Conservation (phyloP, 2,113 vertebrate genomes). For the Archilochus colubris region DNA sequence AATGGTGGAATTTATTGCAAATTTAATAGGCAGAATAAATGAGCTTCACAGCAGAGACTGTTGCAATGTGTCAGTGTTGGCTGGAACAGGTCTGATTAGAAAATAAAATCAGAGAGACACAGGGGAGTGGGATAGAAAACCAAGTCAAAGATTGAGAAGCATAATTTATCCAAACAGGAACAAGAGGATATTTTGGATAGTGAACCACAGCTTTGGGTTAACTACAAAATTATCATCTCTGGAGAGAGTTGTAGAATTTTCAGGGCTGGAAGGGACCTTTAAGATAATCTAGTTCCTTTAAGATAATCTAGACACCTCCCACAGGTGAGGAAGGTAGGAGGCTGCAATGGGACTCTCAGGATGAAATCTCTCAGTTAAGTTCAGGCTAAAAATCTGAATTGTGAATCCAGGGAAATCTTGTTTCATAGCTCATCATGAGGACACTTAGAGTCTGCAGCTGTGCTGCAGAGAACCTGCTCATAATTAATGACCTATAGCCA, state of each 20-base stretch:
- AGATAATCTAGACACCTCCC: too few relatives aligned
- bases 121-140: not conserved
- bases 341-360: not conserved
- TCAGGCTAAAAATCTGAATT: not conserved
- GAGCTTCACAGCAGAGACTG: not conserved
- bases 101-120: not conserved
- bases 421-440: not conserved
- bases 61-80: not conserved
- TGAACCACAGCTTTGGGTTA: not conserved
- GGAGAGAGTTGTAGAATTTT: not conserved
- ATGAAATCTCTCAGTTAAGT: not conserved
- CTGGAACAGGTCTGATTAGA: not conserved
- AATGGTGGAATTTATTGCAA: not conserved
- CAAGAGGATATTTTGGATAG: not conserved
- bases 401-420: not conserved
- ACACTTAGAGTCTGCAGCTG: conserved; percentile 2
- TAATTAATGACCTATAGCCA: conserved; percentile 23
- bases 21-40: not conserved
- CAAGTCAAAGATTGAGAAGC: not conserved
- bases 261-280: too few relatives aligned
- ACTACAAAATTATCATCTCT: not conserved
- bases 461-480: not conserved
- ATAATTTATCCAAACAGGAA: not conserved
- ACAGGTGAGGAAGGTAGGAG: not conserved
- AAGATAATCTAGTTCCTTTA: too few relatives aligned